Evolutionary conservation across 2,797 vertebrate genomes (phyloP).

Genomic region (Avahi laniger): DNA sequence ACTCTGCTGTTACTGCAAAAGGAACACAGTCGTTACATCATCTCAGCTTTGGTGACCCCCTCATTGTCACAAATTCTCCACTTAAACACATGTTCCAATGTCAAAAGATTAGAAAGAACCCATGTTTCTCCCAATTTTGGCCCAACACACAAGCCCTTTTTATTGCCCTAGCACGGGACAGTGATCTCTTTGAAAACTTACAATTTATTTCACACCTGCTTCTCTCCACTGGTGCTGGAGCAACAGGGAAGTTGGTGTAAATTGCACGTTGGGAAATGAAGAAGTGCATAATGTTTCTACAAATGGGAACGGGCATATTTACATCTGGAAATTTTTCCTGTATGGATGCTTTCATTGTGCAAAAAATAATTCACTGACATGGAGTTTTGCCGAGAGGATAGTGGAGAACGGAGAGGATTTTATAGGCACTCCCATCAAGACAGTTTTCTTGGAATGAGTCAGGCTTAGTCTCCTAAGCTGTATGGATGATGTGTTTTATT

Average conservation of each 20-base stretch:
- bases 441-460: slow-evolving; percentile 70
- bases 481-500: slow-evolving; percentile 57
- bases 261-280: slow-evolving; percentile 29
- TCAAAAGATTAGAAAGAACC: background rate
- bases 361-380: slow-evolving; percentile 39
- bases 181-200: background rate
- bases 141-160: background rate
- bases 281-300: slow-evolving; percentile 46
- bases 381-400: slow-evolving; percentile 28
- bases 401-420: slow-evolving; percentile 13
- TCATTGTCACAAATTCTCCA: background rate
- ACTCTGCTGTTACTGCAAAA: background rate
- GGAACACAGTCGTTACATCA: background rate
- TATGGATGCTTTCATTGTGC: accelerated
- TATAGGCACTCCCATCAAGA: slow-evolving; percentile 18
- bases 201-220: background rate
- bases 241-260: slow-evolving; percentile 21
- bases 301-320: background rate
- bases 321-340: slow-evolving; percentile 43
- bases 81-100: background rate
- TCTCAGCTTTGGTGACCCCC: background rate
- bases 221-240: background rate
- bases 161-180: slow-evolving; percentile 29
- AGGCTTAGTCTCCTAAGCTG: slow-evolving; percentile 57
- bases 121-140: background rate